A percentile compares a stretch with the other conserved stretches of the same genome.
Evolutionary conservation across 2,113 vertebrate genomes (phyloP).

Genomic region (Eudyptes chrysolophus): DNA sequence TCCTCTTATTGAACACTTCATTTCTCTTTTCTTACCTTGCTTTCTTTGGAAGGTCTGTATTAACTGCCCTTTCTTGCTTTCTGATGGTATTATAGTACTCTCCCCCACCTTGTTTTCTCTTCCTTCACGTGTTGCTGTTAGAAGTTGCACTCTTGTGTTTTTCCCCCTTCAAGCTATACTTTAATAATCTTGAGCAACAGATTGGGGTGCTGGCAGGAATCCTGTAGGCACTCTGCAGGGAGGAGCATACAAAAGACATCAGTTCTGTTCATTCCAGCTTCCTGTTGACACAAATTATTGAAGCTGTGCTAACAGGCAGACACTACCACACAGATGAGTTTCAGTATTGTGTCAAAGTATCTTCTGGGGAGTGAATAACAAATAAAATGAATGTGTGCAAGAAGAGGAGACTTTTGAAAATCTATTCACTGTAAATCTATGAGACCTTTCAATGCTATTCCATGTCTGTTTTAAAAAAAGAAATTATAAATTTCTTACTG

Average conservation of each 20-base stretch:
- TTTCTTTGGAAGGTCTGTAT: background rate
- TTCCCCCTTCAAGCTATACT: background rate
- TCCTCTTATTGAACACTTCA: background rate
- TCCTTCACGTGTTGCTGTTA: background rate
- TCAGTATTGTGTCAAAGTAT: background rate
- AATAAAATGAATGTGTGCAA: background rate
- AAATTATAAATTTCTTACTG: background rate
- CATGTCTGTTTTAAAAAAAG: background rate
- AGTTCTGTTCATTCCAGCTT: constrained; percentile 10
- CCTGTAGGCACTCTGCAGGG: background rate
- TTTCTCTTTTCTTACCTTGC: background rate
- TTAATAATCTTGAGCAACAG: background rate
- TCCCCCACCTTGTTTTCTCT: background rate
- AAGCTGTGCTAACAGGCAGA: background rate
- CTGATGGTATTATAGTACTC: background rate
- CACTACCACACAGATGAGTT: background rate
- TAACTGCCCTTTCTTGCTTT: background rate
- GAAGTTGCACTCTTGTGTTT: background rate
- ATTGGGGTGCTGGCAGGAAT: background rate
- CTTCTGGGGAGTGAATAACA: background rate
- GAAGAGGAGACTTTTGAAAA: background rate
- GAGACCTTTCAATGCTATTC: background rate
- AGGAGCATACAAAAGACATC: background rate
- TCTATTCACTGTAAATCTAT: background rate
- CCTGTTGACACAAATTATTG: background rate